Evolutionary conservation across 2,113 vertebrate species (phyloP).

Genomic region (Prunella himalayana): DNA sequence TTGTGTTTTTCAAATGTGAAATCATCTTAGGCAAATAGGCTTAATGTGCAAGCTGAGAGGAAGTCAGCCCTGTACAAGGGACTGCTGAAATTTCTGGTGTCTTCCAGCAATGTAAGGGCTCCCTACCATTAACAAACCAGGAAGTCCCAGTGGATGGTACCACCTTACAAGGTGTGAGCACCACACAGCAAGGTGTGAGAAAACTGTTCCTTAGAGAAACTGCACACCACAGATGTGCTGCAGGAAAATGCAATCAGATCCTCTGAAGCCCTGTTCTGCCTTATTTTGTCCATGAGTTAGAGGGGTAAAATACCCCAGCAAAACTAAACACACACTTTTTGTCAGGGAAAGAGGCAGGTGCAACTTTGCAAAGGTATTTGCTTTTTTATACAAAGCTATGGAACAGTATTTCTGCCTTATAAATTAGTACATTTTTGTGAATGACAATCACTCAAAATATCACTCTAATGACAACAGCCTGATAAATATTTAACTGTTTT

Average conservation of each 20-base stretch:
- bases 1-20: not conserved
- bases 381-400: not conserved
- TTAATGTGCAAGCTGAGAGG: not conserved
- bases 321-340: rapidly evolving
- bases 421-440: not conserved
- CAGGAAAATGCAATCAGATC: not conserved
- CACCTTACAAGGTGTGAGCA: not conserved
- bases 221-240: not conserved
- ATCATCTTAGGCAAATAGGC: not conserved
- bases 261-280: not conserved
- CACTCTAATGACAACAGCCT: not conserved
- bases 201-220: not conserved
- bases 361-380: not conserved
- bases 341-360: not conserved
- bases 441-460: not conserved
- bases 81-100: not conserved
- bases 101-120: not conserved
- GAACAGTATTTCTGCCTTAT: not conserved
- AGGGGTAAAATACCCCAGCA: rapidly evolving
- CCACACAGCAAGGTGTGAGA: not conserved
- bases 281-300: not conserved
- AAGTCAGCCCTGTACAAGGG: not conserved
- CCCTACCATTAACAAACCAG: not conserved
- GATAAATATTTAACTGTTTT: not conserved
- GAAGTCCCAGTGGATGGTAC: not conserved